These are phyloP conservation scores for Anoplius nigerrimus DNA, from an alignment of 2,888 invertebrate genomes.

Conservation along the genomic window DNA sequence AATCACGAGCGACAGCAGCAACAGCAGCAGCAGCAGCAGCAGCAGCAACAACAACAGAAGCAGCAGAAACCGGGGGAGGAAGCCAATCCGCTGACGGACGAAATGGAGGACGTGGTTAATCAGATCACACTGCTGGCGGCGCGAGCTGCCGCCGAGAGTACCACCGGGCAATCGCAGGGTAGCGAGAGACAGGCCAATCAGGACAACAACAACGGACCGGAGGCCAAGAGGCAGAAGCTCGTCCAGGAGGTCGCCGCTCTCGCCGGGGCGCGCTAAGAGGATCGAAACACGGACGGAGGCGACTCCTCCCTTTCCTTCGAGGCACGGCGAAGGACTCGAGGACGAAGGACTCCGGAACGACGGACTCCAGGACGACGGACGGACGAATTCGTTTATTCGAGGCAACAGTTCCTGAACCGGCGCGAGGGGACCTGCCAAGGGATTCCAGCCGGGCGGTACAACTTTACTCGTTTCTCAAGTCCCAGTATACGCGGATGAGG, in stretches of 20 bases:
- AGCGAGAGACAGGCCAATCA: conserved; percentile 48
- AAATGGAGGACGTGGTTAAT: conserved; percentile 90
- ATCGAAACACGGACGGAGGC: background rate
- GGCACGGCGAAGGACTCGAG: background rate
- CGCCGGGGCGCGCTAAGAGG: conserved; percentile 66
- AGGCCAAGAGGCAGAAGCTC: conserved; percentile 66
- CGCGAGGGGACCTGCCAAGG: conserved; percentile 41
- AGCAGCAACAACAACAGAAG: conserved; percentile 62
- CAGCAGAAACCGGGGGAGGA: conserved; percentile 54
- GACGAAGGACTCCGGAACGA: conserved; percentile 29
- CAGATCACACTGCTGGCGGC: conserved; percentile 87
- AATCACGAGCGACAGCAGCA: conserved; percentile 43
- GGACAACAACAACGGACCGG: conserved; percentile 71
- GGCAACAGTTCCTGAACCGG: conserved; percentile 54
- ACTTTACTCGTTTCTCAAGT: background rate
- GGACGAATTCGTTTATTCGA: conserved; percentile 4
- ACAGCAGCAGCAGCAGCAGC: conserved; percentile 38
- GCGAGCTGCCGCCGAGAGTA: conserved; percentile 83
- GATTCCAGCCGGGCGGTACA: conserved; percentile 32
- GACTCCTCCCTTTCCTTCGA: background rate
- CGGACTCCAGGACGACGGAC: conserved; percentile 34
- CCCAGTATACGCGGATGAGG: background rate
- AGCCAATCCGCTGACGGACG: conserved; percentile 79
- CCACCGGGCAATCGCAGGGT: conserved; percentile 54
- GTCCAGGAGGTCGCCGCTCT: conserved; percentile 68